Evolutionary conservation across 64 coral and sea anemone species (phyloP).

Genomic region (Pocillopora damicornis): DNA sequence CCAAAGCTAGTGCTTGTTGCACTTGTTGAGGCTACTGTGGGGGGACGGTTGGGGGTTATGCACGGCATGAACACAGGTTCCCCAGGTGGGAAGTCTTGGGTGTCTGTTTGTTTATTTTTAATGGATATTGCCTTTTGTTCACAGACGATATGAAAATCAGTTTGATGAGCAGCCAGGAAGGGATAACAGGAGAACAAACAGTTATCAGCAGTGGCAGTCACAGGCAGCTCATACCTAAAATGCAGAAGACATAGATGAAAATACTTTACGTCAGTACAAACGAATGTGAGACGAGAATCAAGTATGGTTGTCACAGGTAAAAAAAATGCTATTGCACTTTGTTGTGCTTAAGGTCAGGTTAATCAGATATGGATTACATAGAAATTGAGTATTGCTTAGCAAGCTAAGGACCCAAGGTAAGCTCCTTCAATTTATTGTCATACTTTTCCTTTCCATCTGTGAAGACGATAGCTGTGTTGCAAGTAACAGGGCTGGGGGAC

Average conservation of each 20-base stretch:
- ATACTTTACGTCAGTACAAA: not conserved
- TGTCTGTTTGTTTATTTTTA: conserved; percentile 43
- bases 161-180: conserved; percentile 79
- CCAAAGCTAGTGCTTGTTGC: conserved; percentile 93
- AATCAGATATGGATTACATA: not conserved
- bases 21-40: conserved; percentile 69
- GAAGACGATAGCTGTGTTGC: conserved; percentile 59
- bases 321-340: not conserved
- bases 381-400: too few relatives aligned
- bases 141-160: conserved; percentile 91
- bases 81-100: conserved; percentile 32
- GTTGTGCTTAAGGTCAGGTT: too few relatives aligned
- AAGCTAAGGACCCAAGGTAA: too few relatives aligned
- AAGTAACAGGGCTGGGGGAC: conserved; percentile 83
- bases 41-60: conserved; percentile 74
- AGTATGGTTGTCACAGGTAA: not conserved
- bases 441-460: conserved; percentile 73
- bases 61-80: conserved; percentile 85
- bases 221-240: conserved; percentile 68
- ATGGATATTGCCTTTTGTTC: conserved; percentile 40
- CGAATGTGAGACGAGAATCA: not conserved
- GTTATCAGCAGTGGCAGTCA: conserved; percentile 90
- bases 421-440: not conserved
- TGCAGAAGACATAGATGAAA: not conserved
- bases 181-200: conserved; percentile 85